These are phyloP conservation scores for Castor canadensis DNA, from an alignment of 2,113 vertebrate genomes.

Conservation along the genomic window DNA sequence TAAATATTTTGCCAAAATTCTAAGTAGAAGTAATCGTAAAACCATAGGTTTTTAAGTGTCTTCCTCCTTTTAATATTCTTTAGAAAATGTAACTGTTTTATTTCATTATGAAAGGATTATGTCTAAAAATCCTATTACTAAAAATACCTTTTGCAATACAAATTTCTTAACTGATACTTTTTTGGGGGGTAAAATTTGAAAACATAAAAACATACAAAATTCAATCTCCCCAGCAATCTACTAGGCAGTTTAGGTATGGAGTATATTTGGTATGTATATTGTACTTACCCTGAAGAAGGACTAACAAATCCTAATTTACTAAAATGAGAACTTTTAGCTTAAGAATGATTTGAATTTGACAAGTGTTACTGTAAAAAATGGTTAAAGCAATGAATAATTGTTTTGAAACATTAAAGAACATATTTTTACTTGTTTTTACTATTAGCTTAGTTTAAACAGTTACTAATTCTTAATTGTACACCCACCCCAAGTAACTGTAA, in stretches of 20 bases:
- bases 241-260: background rate
- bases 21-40: conserved; percentile 24
- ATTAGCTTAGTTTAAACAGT: conserved; percentile 19
- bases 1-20: background rate
- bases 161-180: background rate
- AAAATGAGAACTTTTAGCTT: conserved; percentile 24
- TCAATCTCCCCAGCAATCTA: background rate
- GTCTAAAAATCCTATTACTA: background rate
- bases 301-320: background rate
- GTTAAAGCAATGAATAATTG: background rate
- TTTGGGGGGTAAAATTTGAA: conserved; percentile 8
- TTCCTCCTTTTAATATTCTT: background rate
- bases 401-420: background rate
- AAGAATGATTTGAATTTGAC: conserved; percentile 19
- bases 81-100: conserved; percentile 51
- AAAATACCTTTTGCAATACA: conserved; percentile 1
- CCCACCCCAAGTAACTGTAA: background rate
- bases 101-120: background rate
- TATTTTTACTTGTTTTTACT: conserved; percentile 24
- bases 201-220: background rate
- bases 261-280: background rate
- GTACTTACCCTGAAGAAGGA: background rate
- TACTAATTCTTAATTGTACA: background rate
- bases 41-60: background rate
- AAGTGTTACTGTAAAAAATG: background rate